Evolutionary conservation across 2,113 vertebrate species (phyloP), one percentile per base, ranked within the genome.

Genomic region (Hiodon tergisus): DNA sequence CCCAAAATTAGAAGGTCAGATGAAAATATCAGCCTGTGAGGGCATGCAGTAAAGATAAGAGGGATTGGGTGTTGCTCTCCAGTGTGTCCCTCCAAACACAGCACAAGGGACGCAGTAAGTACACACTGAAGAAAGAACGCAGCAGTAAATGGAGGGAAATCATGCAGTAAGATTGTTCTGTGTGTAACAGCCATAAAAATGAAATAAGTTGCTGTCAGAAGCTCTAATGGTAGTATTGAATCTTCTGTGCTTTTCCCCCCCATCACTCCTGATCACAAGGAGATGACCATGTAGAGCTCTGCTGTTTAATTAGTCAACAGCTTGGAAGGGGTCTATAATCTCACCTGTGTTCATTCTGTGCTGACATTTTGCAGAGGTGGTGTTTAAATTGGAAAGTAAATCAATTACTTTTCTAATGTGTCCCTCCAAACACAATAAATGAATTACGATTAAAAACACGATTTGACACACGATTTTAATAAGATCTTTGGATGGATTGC

Each of bases 41-140:
- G 59, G 59, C 4, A 14, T 60, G 13, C 1, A 14, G 59, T 14
- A 60, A 60, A 60, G 59, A 60, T 10, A 14, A 60, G 59, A 4
- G 59, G 5, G 11, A 13, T 13, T 60, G 0, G 11, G 31, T 78
- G 75, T 76, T 73, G 60, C 71, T 77, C 81, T 78, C 75, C 72
- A 81, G 74, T 75, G 77, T 75, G 80, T 76, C 73, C 74, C 74
- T 81, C 67, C 73, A 68, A 84, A 82, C 11, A 71, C 78, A 78
- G 77, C 85, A 85, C 76, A 78, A 75, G 85, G 81, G 71, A 4
- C 80, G 84, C 75, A 70, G 76, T 76, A 85, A 85, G 81, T 81
- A 85, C 59, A 60, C 11, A 60, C 59, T 14, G 4, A 76, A 77
- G 65, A 77, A 80, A 87, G 84, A 83, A 88, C 87, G 88, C 87